Conservation (phyloP, 2,797 vertebrate species). For the Helarctos malayanus region DNA sequence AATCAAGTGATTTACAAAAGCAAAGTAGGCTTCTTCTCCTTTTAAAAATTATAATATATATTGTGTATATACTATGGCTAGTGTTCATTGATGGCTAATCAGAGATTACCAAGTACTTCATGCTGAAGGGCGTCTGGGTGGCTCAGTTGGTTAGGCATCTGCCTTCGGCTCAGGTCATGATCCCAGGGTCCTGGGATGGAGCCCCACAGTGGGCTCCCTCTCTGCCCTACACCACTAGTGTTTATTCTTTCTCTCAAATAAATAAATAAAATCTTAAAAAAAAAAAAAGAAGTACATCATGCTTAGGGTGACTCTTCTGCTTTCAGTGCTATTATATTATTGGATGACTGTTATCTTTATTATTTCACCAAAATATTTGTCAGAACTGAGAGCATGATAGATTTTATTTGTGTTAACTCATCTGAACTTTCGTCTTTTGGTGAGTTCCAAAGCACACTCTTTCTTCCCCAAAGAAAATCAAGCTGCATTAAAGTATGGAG, state of each 20-base stretch:
- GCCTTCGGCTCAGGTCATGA: neutral
- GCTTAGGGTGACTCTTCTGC: neutral
- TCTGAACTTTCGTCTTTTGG: neutral
- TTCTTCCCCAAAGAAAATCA: conserved; percentile 14
- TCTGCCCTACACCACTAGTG: neutral
- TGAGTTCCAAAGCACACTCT: neutral
- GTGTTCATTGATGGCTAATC: neutral
- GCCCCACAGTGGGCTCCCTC: neutral
- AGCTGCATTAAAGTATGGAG: neutral
- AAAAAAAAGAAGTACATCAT: neutral
- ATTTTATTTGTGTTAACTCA: conserved; percentile 8
- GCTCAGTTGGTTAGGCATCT: neutral
- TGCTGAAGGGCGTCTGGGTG: neutral
- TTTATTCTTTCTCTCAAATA: neutral
- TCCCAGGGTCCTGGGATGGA: neutral
- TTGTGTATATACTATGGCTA: neutral
- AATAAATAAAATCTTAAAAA: neutral
- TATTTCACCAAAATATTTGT: conserved; percentile 43
- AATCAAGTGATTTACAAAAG: neutral
- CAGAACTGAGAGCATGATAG: neutral
- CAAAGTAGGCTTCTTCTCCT: neutral
- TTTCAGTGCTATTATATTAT: neutral
- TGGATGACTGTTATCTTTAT: neutral
- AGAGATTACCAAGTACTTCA: neutral
- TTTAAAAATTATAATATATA: conserved; percentile 35